Base-by-base conservation (phyloP, 1,140 invertebrate species). In the Potamilus streckersoni region DNA sequence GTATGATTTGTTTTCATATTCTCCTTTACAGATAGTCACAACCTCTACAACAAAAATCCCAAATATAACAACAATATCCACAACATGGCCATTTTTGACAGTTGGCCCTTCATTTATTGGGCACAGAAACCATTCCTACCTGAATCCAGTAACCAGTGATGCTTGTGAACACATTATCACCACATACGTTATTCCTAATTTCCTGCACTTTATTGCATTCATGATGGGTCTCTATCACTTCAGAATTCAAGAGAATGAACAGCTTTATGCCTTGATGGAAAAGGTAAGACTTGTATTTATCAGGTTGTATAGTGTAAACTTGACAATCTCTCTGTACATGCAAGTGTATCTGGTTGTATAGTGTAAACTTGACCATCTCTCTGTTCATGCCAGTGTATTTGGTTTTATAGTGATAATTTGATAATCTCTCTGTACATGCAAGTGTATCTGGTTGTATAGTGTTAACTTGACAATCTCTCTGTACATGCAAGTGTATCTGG, bases 261-360 rank as follows among this genome's bases (percentile, higher is more conserved):
- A 96, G 80, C 88, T 97, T 56, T 95, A 95, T 85, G 95, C 95
- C 89, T 90, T 97, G n/a, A 96, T 97, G 93, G 96, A 97, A 89
- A 93, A 95, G 81, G 95, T 95, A 80, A 91, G 91, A 56, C 49
- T 74, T 38, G 6, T 19, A 23, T 17, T 15, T 15, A 27, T 16
- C 12, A 38, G 20, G 17, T n/a, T 5, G 20, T 61, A 19, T 61
- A 61, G 17, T n/a, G 19, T 61, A 6, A 61, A 61, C 60, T 8
- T 23, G 20, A 61, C 19, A 4, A 11, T 61, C 19, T 23, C 56
- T 58, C n/a, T n/a, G n/a, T n/a, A n/a, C n/a, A n/a, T 23, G 23
- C 23, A 23, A 23, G 23, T 23, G 23, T 23, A 23, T 23, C 23
- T 23, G 23, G 23, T 23, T 23, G 23, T 23, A 23, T 23, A 23